Conservation (phyloP, 2,113 vertebrate species). For the Cryptotis parvus region DNA sequence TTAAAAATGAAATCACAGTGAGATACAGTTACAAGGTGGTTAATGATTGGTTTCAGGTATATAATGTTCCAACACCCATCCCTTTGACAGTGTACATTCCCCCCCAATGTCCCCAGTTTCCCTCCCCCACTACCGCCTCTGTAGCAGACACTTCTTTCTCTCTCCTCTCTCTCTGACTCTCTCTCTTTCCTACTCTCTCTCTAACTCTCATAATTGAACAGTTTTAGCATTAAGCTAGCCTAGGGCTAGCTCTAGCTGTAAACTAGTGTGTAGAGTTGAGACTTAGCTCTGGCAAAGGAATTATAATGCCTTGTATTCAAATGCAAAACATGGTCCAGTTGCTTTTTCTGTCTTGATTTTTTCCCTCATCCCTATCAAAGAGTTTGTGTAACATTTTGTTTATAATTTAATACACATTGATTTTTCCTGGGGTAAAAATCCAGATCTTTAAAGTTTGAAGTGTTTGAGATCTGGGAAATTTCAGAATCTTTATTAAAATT, state of each 20-base stretch:
- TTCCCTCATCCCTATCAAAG: not conserved
- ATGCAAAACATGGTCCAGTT: constrained; percentile 3
- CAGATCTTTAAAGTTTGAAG: constrained; percentile 14
- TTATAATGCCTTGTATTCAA: constrained; percentile 20
- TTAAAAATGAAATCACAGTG: too few species aligned
- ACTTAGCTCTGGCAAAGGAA: not conserved
- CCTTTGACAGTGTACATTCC: too few species aligned
- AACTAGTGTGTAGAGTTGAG: constrained; percentile 42
- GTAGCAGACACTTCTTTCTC: too few species aligned
- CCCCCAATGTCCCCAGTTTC: too few species aligned
- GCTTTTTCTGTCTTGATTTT: not conserved
- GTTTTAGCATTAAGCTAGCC: constrained; percentile 11
- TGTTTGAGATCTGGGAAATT: constrained; percentile 46
- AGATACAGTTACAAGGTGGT: too few species aligned
- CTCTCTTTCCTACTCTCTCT: too few species aligned
- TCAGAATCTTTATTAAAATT: not conserved
- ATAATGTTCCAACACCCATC: too few species aligned
- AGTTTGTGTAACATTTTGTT: not conserved
- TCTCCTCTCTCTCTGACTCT: too few species aligned
- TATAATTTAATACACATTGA: not conserved
- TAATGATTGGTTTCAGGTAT: too few species aligned
- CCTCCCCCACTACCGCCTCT: too few species aligned
- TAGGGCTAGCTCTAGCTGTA: constrained; percentile 32
- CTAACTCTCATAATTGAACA: not conserved
- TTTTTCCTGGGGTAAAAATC: not conserved